phyloP scores from a whole-genome alignment of 2,888 invertebrate genomes.

The Idaea biselata region DNA sequence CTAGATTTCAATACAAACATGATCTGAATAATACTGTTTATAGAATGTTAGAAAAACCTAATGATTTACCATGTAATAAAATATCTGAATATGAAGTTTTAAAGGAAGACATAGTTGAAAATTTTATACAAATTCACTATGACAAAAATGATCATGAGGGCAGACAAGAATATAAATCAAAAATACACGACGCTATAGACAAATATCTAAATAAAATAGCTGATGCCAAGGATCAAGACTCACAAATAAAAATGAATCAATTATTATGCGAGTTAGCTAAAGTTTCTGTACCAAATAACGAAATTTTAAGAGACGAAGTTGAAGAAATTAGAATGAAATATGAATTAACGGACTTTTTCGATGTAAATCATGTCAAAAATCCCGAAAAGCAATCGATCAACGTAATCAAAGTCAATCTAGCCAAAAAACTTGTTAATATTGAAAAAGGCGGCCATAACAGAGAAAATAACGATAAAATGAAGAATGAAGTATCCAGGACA shows the following conservation, averaged over 20 bases:
- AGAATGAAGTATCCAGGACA: slow-evolving; percentile 38
- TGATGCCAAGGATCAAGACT: slow-evolving; percentile 21
- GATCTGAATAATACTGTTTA: slow-evolving; percentile 42
- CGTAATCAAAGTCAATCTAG: slow-evolving; percentile 32
- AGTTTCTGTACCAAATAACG: slow-evolving; percentile 43
- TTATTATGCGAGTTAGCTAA: slow-evolving; percentile 52
- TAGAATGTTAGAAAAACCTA: slow-evolving; percentile 37
- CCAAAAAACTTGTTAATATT: slow-evolving; percentile 47
- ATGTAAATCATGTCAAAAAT: slow-evolving; percentile 29
- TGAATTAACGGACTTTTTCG: slow-evolving; percentile 47
- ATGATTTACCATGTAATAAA: slow-evolving; percentile 13
- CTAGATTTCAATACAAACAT: slow-evolving; percentile 45
- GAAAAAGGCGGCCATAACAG: slow-evolving; percentile 42
- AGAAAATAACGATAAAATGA: slow-evolving; percentile 44
- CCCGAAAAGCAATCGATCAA: not conserved
- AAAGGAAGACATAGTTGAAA: slow-evolving; percentile 48
- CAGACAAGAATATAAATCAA: slow-evolving; percentile 40
- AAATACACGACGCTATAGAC: slow-evolving; percentile 39
- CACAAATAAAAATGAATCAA: slow-evolving; percentile 44
- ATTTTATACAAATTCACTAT: slow-evolving; percentile 48
- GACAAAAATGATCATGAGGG: slow-evolving; percentile 39
- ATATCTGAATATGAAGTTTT: slow-evolving; percentile 28
- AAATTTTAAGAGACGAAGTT: slow-evolving; percentile 44
- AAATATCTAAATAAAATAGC: slow-evolving; percentile 32
- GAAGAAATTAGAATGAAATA: slow-evolving; percentile 51